Base-by-base conservation (phyloP, 2,113 vertebrate species). In the Lampris megalopsis region DNA sequence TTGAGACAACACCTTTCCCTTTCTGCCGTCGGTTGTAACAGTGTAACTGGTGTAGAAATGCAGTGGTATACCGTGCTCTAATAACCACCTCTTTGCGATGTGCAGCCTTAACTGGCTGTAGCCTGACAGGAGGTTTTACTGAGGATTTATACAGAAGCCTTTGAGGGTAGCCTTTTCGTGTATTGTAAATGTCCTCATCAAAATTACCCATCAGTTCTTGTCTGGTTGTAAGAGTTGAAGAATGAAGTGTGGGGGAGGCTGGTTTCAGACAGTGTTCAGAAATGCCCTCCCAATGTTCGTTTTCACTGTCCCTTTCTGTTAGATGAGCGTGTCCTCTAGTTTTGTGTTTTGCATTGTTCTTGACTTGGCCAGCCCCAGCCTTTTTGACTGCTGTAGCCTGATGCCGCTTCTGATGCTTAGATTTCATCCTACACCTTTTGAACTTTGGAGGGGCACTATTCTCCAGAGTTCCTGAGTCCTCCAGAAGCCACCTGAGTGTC, bases 221-320 rank as follows among this genome's bases (percentile, higher is more conserved):
- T 95, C 94, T 41, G 94, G 94, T 11, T 93, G 74, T 0, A 93
- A 94, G 47, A 93, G 80, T 80, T 93, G 93, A 54, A 94, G 84
- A 58, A 93, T 78, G 3, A 91, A 83, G 61, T 92, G 89, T 11
- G 88, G 86, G 9, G 6, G 52, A 8, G 5, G 88, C 3, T 5
- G 79, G 50, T 53, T 60, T 64, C 4, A 13, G 3, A 24, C 7
- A 1, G 41, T 75, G 78, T 11, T 49, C 3, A 40, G 74, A 68
- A 38, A 80, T 71, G 2, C 24, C 83, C 36, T 73, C 82, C 68
- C 80, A 78, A 9, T 73, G 43, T 52, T 74, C 75, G 60, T 48
- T 24, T 9, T 58, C 52, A 42, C 62, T 69, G 40, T 82, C 82
- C 3, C 9, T 79, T 1, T 13, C 24, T 66, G 70, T 70, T 9